Percentiles rank a stretch among this genome's conserved stretches.
Evolutionary conservation across 2,797 vertebrate species (phyloP).

Genomic region (Hippocampus kuda): DNA sequence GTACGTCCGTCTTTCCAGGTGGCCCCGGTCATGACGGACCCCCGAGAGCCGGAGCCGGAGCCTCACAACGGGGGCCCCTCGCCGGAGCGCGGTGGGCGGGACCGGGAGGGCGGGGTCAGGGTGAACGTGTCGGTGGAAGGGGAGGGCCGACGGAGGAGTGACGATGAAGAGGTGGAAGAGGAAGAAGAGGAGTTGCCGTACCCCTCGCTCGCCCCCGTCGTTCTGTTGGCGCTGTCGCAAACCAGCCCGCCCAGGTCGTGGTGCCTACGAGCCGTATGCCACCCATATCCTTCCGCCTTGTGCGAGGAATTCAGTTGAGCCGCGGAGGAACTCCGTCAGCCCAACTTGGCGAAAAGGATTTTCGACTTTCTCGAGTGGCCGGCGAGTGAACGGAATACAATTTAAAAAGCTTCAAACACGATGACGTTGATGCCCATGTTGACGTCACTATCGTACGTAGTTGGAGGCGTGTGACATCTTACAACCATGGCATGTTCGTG

Average conservation of each 20-base stretch:
- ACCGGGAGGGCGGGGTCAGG: constrained; percentile 48
- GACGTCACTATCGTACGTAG: background rate
- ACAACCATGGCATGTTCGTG: background rate
- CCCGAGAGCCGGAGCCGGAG: constrained; percentile 57
- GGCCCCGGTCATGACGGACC: constrained; percentile 55
- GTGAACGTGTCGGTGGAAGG: constrained; percentile 49
- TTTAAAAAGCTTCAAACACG: background rate
- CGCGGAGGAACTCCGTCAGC: too few relatives aligned
- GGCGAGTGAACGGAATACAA: background rate
- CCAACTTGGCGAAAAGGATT: too few relatives aligned
- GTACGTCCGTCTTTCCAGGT: constrained; percentile 33
- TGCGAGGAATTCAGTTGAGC: too few relatives aligned
- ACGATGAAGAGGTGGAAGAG: constrained; percentile 57
- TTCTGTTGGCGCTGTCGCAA: constrained; percentile 89
- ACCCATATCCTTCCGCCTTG: constrained; percentile 83
- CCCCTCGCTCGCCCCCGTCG: constrained; percentile 82
- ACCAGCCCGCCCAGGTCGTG: constrained; percentile 90
- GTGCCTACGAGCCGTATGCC: constrained; percentile 90
- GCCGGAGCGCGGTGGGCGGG: constrained; percentile 48
- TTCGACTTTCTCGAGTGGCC: background rate
- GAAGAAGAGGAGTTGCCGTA: constrained; percentile 80
- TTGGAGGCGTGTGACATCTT: background rate
- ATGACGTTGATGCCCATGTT: background rate
- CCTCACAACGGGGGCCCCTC: constrained; percentile 45
- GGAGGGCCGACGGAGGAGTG: constrained; percentile 61